Evolutionary conservation across 1,140 invertebrate species (phyloP), one percentile per base, ranked within the genome.

Genomic region (Polypedilum pembai): DNA sequence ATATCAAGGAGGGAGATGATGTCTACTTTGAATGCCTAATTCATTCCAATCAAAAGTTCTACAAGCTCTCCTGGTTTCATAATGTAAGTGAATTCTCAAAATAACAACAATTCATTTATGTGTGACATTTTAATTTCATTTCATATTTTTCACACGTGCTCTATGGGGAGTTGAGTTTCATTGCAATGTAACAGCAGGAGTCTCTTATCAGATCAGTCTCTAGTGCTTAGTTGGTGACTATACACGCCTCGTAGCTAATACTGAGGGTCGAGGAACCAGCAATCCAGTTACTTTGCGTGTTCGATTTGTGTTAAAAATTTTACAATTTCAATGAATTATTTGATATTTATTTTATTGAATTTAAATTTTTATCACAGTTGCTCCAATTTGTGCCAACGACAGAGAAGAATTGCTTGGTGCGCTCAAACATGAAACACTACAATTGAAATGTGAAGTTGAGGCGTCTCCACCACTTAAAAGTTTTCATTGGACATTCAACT

Each of bases 401-500:
- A 86, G 86, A 76, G 92, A 92, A 79, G 89, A 91, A 80, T 85
- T 93, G 5, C 88, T 91, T 75, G 93, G 93, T 1, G 93, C 92
- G 5, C 84, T 94, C 74, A 92, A 93, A 79, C 90, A 93, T 79
- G 94, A 95, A 82, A 93, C 91, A 12, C 89, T 94, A 12, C 86
- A 88, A 63, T 82, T 96, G 75, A 87, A 88, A 76, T 96, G 94
- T 80, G 88, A 92, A 77, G 92, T 95, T 75, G 92, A 94, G 77
- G 90, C 93, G 75, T 93, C 94, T 79, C 94, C 94, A 8, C 86
- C 91, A 0, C 85, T 90, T 10, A 86, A 90, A 77, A 88, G 88
- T 80, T 94, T 93, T 81, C 91, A 92, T 76, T 94, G 93, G 93
- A 93, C 91, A 65, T 94, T 94, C 85, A 94, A 94, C 83, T 93